Evolutionary conservation across 2,113 vertebrate species (phyloP).

Genomic region (Scomber scombrus): DNA sequence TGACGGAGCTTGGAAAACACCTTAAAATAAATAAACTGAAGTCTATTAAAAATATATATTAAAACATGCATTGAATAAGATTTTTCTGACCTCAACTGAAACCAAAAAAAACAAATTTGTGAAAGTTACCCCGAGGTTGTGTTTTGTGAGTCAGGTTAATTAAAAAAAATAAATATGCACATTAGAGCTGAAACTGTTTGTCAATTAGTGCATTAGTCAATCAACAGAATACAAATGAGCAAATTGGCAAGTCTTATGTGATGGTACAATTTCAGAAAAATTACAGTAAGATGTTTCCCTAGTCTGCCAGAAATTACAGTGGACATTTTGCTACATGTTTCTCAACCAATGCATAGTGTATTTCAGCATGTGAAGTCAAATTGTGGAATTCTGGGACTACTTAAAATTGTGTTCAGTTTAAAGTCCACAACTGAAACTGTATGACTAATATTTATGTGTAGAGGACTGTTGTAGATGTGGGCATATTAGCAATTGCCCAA

Average conservation of each 20-base stretch:
- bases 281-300: too few relatives aligned
- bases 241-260: not conserved
- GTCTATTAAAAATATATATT: not conserved
- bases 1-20: not conserved
- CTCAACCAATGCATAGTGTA: too few relatives aligned
- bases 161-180: constrained; percentile 18
- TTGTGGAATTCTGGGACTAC: too few relatives aligned
- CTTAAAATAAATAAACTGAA: not conserved
- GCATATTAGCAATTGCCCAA: too few relatives aligned
- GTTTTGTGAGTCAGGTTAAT: not conserved
- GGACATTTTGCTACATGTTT: too few relatives aligned
- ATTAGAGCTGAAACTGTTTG: not conserved
- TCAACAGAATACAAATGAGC: not conserved
- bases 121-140: not conserved
- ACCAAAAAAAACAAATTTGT: not conserved
- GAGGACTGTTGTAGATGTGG: too few relatives aligned
- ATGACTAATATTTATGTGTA: too few relatives aligned
- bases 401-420: too few relatives aligned
- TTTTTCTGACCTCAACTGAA: not conserved
- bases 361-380: too few relatives aligned
- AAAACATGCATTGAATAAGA: constrained; percentile 5
- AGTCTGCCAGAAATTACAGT: too few relatives aligned
- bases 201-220: constrained; percentile 2
- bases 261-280: too few relatives aligned
- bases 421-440: too few relatives aligned